Base-by-base conservation (phyloP, 2,888 invertebrate genomes). In the Cheilosia soror region DNA sequence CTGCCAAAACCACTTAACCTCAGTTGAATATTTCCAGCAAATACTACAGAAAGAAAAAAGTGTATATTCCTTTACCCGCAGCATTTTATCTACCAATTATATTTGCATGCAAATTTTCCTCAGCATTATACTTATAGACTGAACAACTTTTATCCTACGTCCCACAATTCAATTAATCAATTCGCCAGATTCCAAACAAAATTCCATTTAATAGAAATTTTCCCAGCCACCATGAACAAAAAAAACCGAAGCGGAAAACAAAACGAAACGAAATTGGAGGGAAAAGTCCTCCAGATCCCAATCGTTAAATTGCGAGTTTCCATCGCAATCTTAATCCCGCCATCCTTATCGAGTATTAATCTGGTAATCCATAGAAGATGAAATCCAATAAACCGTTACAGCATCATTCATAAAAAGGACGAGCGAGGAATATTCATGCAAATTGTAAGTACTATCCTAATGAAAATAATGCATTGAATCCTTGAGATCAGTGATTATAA, bases 111-210 rank as follows among this genome's bases (percentile, higher is more conserved):
- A 68, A 80, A 73, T 80, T 66, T 42, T 27, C 11, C 44, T 15
- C 37, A 37, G 9, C 37, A 9, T n/a, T n/a, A n/a, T n/a, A n/a
- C n/a, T n/a, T n/a, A n/a, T n/a, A n/a, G n/a, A n/a, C 9, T 11
- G 0, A 37, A 37, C 15, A 62, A 27, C 27, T 5, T 44, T n/a
- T 7, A 15, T 20, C 44, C 44, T 15, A 55, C 9, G 25, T 7
- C 42, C 15, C 44, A 33, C 49, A 60, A 27, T 58, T n/a, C 69
- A 57, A 76, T 69, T 81, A 69, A 76, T 76, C 76, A 75, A 60
- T 69, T 69, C 57, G 2, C 20, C 37, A 15, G 15, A 47, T 4
- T 11, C 27, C 9, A 11, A 33, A 5, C 31, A 58, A 62, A 53
- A 51, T 60, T 53, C 58, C 53, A 72, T 72, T 72, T 58, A 53